These are phyloP conservation scores for Clepsis dumicolana DNA, from an alignment of 2,888 invertebrate species.

Conservation along the genomic window DNA sequence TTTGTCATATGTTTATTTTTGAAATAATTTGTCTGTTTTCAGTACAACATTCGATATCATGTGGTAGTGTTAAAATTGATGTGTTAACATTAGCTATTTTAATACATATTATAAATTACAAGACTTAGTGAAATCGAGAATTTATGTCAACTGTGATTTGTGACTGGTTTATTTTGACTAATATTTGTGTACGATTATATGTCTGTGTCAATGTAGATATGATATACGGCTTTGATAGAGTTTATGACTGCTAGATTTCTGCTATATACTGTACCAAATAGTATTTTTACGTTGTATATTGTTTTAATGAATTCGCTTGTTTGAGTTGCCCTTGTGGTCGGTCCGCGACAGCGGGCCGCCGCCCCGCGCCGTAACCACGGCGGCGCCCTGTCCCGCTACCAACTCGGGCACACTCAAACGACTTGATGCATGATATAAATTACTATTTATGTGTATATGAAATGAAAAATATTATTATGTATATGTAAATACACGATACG, in stretches of 20 bases:
- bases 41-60: slow-evolving; percentile 65
- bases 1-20: slow-evolving; percentile 70
- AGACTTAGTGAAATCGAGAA: slow-evolving; percentile 85
- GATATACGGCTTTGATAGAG: slow-evolving; percentile 78
- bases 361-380: neutral
- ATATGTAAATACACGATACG: slow-evolving; percentile 84
- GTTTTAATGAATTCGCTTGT: slow-evolving; percentile 78
- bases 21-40: slow-evolving; percentile 47
- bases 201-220: slow-evolving; percentile 79
- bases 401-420: slow-evolving; percentile 50
- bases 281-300: slow-evolving; percentile 85
- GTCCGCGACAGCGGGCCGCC: slow-evolving; percentile 41
- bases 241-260: slow-evolving; percentile 83
- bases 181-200: slow-evolving; percentile 79
- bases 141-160: slow-evolving; percentile 86
- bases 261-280: slow-evolving; percentile 86
- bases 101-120: slow-evolving; percentile 59
- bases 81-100: slow-evolving; percentile 59
- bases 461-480: slow-evolving; percentile 79
- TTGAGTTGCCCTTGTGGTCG: slow-evolving; percentile 56
- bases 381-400: neutral
- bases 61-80: slow-evolving; percentile 69
- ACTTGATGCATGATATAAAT: slow-evolving; percentile 74
- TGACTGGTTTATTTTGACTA: slow-evolving; percentile 84
- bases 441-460: slow-evolving; percentile 82